Evolutionary conservation across 1,140 invertebrate genomes (phyloP).

Genomic region (Belonocnema kinseyi): DNA sequence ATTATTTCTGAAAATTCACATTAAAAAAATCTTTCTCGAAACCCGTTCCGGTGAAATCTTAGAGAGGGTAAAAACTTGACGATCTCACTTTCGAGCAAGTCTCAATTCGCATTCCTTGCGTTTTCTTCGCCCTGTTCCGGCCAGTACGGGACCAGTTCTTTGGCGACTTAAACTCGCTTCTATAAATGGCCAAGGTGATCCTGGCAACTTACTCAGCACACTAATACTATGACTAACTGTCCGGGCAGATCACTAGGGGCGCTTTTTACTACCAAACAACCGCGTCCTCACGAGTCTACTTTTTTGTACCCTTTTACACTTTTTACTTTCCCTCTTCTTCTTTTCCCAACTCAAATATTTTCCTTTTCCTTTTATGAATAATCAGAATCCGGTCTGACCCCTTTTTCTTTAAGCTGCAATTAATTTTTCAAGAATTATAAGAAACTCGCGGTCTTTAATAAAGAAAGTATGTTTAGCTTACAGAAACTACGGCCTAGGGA

Average conservation of each 20-base stretch:
- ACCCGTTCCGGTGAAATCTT: slow-evolving; percentile 19
- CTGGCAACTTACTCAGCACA: slow-evolving; percentile 33
- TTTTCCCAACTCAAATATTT: background rate
- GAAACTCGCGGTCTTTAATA: too few species aligned
- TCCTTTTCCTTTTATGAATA: too few species aligned
- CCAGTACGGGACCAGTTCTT: slow-evolving; percentile 36
- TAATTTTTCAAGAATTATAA: too few species aligned
- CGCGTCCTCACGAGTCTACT: slow-evolving; percentile 32
- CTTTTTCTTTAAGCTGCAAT: too few species aligned
- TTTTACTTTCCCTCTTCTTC: slow-evolving; percentile 43
- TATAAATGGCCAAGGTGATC: slow-evolving; percentile 44
- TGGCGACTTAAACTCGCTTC: slow-evolving; percentile 33
- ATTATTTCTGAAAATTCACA: too few species aligned
- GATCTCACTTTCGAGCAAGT: slow-evolving; percentile 39
- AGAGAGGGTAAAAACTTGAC: slow-evolving; percentile 33
- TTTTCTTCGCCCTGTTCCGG: slow-evolving; percentile 40
- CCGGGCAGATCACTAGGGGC: slow-evolving; percentile 54
- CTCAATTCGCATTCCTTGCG: slow-evolving; percentile 37
- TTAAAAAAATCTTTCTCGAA: background rate
- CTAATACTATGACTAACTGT: slow-evolving; percentile 46
- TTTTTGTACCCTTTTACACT: slow-evolving; percentile 42
- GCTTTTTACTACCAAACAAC: slow-evolving; percentile 47
- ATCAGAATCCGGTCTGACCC: too few species aligned
- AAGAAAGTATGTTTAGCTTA: too few species aligned
- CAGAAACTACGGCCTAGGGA: too few species aligned